Percentiles rank a stretch among this genome's conserved stretches.
phyloP scores from a whole-genome alignment of 2,113 vertebrate genomes.

The Hoplias malabaricus region DNA sequence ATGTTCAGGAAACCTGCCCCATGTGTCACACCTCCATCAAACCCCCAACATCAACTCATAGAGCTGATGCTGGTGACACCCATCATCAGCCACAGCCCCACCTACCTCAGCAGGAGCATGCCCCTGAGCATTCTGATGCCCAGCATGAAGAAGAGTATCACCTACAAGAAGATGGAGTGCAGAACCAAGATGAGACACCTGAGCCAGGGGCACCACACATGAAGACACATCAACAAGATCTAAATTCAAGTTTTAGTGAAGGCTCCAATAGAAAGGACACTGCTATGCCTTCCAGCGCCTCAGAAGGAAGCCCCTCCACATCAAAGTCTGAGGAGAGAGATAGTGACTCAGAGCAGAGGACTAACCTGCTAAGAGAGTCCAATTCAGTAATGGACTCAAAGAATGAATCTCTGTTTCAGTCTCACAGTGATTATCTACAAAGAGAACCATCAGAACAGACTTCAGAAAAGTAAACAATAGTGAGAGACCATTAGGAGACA shows the following conservation, averaged over 20 bases:
- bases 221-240: constrained; percentile 13
- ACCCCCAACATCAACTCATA: constrained; percentile 26
- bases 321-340: not conserved
- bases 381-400: not conserved
- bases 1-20: constrained; percentile 85
- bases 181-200: not conserved
- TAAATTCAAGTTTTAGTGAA: constrained; percentile 57
- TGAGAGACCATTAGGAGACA: not conserved
- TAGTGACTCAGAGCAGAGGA: constrained; percentile 7
- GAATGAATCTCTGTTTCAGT: too few relatives aligned
- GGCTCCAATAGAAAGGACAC: constrained; percentile 59
- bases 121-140: not conserved
- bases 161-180: constrained; percentile 7
- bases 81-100: constrained; percentile 1
- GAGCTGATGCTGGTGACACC: constrained; percentile 29
- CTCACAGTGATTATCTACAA: too few relatives aligned
- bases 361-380: not conserved
- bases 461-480: not conserved
- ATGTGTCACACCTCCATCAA: constrained; percentile 81
- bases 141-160: not conserved
- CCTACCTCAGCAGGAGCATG: constrained; percentile 7
- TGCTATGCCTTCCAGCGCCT: constrained; percentile 24
- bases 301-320: not conserved
- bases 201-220: not conserved
- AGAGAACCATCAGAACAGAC: not conserved